Percentiles rank a stretch among this genome's conserved stretches.
Evolutionary conservation across 2,888 invertebrate genomes (phyloP).

Genomic region (Ischnus inquisitorius): DNA sequence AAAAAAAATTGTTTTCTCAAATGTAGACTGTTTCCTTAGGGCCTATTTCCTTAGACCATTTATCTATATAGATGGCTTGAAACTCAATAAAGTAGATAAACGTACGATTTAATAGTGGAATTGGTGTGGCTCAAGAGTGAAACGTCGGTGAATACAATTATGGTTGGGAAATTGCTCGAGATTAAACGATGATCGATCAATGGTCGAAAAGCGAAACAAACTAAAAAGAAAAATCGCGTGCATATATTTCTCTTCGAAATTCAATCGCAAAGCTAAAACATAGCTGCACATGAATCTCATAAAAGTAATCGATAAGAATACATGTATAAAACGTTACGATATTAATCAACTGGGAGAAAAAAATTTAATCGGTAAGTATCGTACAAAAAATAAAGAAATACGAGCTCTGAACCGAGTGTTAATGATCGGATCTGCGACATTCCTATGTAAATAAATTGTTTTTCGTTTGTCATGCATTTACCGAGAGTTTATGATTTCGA

Average conservation of each 20-base stretch:
- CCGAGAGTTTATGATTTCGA: constrained; percentile 33
- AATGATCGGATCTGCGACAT: constrained; percentile 53
- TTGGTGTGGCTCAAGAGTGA: constrained; percentile 42
- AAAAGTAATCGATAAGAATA: constrained; percentile 55
- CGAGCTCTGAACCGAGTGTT: constrained; percentile 23
- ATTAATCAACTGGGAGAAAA: constrained; percentile 42
- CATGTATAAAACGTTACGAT: constrained; percentile 65
- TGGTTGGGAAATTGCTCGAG: constrained; percentile 20
- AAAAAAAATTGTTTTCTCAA: not conserved
- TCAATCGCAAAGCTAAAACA: constrained; percentile 39
- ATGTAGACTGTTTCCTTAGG: constrained; percentile 9
- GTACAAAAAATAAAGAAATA: not conserved
- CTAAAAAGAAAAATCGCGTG: not conserved
- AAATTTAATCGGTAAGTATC: constrained; percentile 38
- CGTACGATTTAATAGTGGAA: constrained; percentile 44
- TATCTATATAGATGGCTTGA: constrained; percentile 49
- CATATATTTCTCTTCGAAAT: constrained; percentile 37
- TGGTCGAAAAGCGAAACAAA: too few relatives aligned
- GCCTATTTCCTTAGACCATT: constrained; percentile 31
- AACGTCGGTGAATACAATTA: constrained; percentile 35
- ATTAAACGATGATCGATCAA: constrained; percentile 20
- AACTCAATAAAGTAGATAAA: constrained; percentile 58
- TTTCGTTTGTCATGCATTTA: constrained; percentile 48
- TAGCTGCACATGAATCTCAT: constrained; percentile 42
- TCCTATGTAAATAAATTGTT: constrained; percentile 69